Percentiles rank a stretch among this genome's conserved stretches.
Conservation (phyloP, 92 coral and sea anemone species). For the Anthopleura xanthogrammica region DNA sequence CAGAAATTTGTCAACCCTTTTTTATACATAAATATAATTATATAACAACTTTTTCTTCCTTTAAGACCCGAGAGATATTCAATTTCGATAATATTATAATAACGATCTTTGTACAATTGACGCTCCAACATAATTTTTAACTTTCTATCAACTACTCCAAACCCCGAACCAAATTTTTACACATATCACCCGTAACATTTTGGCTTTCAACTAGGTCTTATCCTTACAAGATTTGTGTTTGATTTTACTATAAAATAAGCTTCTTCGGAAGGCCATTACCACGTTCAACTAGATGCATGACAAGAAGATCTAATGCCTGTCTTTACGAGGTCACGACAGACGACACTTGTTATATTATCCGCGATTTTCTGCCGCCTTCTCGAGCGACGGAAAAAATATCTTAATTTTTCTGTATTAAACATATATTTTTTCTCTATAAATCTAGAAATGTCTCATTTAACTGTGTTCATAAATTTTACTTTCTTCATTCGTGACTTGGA, state of each 20-base stretch:
- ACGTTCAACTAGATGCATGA: constrained; percentile 6
- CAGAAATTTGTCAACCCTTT: constrained; percentile 3
- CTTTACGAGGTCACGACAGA: constrained; percentile 26
- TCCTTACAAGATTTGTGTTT: neutral
- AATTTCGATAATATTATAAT: constrained; percentile 30
- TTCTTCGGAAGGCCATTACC: constrained; percentile 11
- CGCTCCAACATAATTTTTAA: constrained; percentile 8
- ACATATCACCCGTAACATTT: neutral
- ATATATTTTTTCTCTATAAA: constrained; percentile 19
- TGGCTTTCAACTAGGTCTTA: neutral
- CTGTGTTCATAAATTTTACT: neutral
- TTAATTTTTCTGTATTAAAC: constrained; percentile 24
- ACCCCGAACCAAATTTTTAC: neutral
- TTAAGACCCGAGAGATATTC: constrained; percentile 20
- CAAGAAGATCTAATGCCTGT: neutral
- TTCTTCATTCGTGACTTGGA: constrained; percentile 5
- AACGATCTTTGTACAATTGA: neutral
- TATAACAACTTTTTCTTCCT: constrained; percentile 22
- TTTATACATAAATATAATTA: constrained; percentile 28
- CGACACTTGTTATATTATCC: constrained; percentile 14
- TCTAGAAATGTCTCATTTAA: constrained; percentile 13
- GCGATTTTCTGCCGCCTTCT: constrained; percentile 13
- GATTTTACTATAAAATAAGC: neutral
- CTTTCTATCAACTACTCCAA: neutral
- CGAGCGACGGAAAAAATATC: constrained; percentile 6